Evolutionary conservation across 2,888 invertebrate species (phyloP), one percentile per base, ranked within the genome.

Genomic region (Eupithecia exiguata): DNA sequence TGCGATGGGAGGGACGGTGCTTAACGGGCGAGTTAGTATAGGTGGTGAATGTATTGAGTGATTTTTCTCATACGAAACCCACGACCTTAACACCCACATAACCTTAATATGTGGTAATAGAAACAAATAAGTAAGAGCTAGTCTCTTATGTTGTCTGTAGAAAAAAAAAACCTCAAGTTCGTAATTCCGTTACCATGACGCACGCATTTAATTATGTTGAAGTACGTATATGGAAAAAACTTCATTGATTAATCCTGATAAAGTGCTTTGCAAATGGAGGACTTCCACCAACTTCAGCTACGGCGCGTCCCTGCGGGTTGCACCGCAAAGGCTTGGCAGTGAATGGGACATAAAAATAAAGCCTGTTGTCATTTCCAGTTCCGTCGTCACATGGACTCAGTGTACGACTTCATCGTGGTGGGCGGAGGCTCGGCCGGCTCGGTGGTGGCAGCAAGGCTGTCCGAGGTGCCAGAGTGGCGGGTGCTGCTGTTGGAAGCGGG

Each of bases 361-460:
- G 12, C 12, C 21, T n/a, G 18, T 35, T 35, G 16, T 62, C 1
- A 12, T 16, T 72, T 68, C 0, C 91, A 95, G 90, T 93, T 88
- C 79, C 94, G 95, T 14, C 90, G 92, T 0, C 94, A 95, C 71
- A 92, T 95, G 86, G 93, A 95, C 82, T 95, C 95, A 0, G 96
- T 96, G 82, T 97, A 97, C 88, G 97, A 97, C 89, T 97, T 97
- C 90, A 96, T 97, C 76, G 96, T 97, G 61, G 95, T 97, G 35
- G 97, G 97, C 0, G 96, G 96, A 0, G 97, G 97, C 0, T 96
- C 96, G 0, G 96, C 96, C 0, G 97, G 97, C 0, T 95, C 97
- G 0, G 97, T 96, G 68, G 96, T 97, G 1, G 97, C 97, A 0
- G 96, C 96, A 53, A 89, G 97, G 68, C 93, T 97, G 10, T 96